Percentiles rank a stretch among this genome's conserved stretches.
phyloP scores from a whole-genome alignment of 2,113 vertebrate species.

The Micronycteris hirsuta region DNA sequence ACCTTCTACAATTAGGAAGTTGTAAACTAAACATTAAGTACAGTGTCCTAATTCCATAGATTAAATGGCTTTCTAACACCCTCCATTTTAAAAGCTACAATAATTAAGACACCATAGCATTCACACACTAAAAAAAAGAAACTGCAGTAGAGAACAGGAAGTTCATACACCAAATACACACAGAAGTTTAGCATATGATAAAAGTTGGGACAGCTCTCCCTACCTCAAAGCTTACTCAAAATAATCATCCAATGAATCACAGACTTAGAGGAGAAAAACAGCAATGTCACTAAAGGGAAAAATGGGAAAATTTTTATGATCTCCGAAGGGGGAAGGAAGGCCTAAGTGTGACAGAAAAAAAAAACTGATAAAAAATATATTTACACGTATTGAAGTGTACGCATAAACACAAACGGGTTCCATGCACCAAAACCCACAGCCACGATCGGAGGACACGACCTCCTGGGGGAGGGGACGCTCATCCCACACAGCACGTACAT shows the following conservation, averaged over 20 bases:
- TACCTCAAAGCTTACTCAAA: not conserved
- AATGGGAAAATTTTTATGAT: not conserved
- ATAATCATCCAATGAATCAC: not conserved
- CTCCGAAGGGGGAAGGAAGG: not conserved
- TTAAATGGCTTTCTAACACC: not conserved
- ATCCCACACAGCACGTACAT: not conserved
- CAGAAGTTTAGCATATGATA: not conserved
- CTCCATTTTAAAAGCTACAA: not conserved
- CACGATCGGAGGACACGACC: not conserved
- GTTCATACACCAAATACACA: not conserved
- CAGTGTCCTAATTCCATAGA: not conserved
- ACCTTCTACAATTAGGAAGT: not conserved
- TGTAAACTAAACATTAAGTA: not conserved
- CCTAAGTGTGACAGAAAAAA: not conserved
- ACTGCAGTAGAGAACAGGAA: not conserved
- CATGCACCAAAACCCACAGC: not conserved
- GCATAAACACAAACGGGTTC: not conserved
- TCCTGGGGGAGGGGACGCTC: not conserved
- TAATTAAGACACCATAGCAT: not conserved
- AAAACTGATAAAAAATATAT: not conserved
- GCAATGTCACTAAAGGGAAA: not conserved
- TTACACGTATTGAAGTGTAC: not conserved
- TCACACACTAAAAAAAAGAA: not conserved
- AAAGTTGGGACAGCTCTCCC: not conserved
- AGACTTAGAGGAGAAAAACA: not conserved